Conservation (phyloP, 2,797 vertebrate genomes). For the Gymnopithys bicolor region DNA sequence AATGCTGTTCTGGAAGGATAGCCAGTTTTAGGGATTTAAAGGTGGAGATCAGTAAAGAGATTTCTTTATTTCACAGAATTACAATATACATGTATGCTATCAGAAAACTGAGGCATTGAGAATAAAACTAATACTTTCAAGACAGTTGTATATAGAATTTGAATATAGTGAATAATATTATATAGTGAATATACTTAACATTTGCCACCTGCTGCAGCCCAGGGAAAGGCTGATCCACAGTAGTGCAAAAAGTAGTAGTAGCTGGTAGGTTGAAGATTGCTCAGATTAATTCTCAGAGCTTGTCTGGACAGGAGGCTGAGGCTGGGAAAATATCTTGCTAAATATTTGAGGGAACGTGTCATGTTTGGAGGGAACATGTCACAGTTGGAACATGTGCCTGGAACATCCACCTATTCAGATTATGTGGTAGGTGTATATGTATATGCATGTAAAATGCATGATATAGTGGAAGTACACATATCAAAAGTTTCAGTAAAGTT, state of each 20-base stretch:
- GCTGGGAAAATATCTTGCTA: background rate
- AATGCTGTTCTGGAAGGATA: background rate
- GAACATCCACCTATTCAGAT: background rate
- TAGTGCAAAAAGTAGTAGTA: background rate
- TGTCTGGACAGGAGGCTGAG: background rate
- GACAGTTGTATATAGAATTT: background rate
- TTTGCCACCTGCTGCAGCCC: background rate
- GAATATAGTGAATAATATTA: background rate
- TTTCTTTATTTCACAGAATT: background rate
- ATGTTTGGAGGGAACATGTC: background rate
- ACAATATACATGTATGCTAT: background rate
- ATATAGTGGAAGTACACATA: background rate
- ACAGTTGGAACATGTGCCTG: background rate
- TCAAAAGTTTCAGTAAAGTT: background rate
- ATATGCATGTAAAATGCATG: background rate
- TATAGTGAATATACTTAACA: background rate
- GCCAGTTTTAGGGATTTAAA: background rate
- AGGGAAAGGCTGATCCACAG: background rate
- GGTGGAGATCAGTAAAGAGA: background rate
- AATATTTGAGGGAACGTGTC: background rate
- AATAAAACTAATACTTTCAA: background rate
- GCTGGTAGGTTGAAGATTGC: background rate
- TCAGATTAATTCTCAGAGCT: background rate
- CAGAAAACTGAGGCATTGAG: background rate
- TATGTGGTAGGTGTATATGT: background rate